A percentile compares a stretch with the other conserved stretches of the same genome.
Conservation (phyloP, 2,797 vertebrate species). For the Sebastes iracundus region DNA sequence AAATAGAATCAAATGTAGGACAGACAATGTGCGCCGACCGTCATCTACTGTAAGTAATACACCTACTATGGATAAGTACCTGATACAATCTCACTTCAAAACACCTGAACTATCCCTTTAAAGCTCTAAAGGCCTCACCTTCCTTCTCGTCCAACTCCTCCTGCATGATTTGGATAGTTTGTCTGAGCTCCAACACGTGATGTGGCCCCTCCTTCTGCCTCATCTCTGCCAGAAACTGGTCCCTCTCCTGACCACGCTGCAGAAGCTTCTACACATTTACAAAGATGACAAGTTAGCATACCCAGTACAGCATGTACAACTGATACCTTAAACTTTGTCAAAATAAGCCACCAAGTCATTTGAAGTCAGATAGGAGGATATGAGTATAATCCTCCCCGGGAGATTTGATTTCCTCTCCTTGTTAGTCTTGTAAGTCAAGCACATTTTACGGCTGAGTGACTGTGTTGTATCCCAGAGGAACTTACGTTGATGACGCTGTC, state of each 20-base stretch:
- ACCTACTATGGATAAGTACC: no score
- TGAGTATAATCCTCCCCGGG: not conserved
- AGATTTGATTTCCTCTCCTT: conserved; percentile 14
- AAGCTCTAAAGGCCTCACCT: conserved; percentile 62
- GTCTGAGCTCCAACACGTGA: conserved; percentile 81
- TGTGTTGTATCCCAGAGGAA: conserved; percentile 41
- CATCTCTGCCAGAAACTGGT: conserved; percentile 70
- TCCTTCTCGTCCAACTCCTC: conserved; percentile 80
- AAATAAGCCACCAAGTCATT: not conserved
- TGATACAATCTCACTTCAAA: no score
- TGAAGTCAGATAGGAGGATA: not conserved
- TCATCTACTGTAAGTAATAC: no score
- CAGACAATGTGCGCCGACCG: not conserved
- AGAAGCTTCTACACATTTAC: conserved; percentile 81
- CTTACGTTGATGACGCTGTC: conserved; percentile 83
- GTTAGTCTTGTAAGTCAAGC: conserved; percentile 7
- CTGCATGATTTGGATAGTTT: conserved; percentile 84
- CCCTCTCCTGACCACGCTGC: conserved; percentile 79
- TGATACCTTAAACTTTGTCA: not conserved
- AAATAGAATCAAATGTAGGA: conserved; percentile 26
- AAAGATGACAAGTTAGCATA: conserved; percentile 11
- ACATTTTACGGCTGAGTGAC: conserved; percentile 24
- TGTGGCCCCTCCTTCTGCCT: conserved; percentile 58
- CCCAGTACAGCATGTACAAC: not conserved
- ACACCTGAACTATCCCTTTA: no score